Percentiles rank a stretch among this genome's conserved stretches.
Evolutionary conservation across 2,888 invertebrate genomes (phyloP).

Genomic region (Mesodorylaimus sp.): DNA sequence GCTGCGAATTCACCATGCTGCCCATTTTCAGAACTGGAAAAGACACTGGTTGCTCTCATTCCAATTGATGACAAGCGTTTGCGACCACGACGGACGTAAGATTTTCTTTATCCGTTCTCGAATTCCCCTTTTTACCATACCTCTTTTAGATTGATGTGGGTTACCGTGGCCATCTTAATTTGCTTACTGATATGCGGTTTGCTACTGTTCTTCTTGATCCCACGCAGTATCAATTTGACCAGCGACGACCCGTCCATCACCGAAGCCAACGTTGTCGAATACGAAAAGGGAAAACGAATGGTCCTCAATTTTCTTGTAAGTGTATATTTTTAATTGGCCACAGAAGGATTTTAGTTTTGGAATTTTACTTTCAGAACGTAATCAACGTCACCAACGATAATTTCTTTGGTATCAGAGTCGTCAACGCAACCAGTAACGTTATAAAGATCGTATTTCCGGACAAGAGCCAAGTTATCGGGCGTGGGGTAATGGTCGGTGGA

Average conservation of each 20-base stretch:
- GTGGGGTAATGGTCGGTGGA: neutral
- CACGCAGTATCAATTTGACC: constrained; percentile 27
- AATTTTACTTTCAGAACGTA: constrained; percentile 1
- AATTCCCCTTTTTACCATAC: neutral
- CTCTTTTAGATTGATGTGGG: constrained; percentile 17
- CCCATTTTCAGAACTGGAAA: constrained; percentile 6
- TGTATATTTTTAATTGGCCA: neutral
- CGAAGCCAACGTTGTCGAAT: constrained; percentile 7
- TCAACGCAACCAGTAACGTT: neutral
- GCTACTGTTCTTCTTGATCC: constrained; percentile 32
- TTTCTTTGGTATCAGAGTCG: constrained; percentile 1
- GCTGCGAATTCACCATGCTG: too few species aligned
- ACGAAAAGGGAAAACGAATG: constrained; percentile 14
- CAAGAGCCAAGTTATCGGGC: neutral
- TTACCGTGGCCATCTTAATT: constrained; percentile 25
- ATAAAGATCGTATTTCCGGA: constrained; percentile 1
- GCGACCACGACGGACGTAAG: constrained; percentile 8
- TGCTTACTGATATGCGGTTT: constrained; percentile 26
- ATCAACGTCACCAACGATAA: constrained; percentile 3
- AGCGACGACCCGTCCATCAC: neutral
- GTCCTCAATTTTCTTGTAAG: constrained; percentile 3
- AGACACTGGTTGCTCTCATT: constrained; percentile 4
- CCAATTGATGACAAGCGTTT: constrained; percentile 6
- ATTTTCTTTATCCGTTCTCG: neutral
- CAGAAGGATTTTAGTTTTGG: neutral